Evolutionary conservation across 2,797 vertebrate genomes (phyloP).

Genomic region (Trachops cirrhosus): DNA sequence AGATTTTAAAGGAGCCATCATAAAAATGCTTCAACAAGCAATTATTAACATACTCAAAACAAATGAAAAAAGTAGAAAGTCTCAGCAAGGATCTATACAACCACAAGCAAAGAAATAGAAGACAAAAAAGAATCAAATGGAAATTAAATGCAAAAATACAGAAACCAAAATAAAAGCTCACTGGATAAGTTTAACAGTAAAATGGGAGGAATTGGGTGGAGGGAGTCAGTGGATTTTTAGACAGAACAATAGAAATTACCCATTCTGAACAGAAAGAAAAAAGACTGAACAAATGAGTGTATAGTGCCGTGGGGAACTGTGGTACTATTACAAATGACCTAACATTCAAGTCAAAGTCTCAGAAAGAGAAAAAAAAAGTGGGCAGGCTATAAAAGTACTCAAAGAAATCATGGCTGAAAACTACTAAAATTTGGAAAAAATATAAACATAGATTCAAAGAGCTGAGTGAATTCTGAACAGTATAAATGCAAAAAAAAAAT

Average conservation of each 20-base stretch:
- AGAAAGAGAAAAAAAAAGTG: not conserved
- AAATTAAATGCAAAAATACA: not conserved
- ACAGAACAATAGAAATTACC: not conserved
- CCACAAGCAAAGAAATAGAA: not conserved
- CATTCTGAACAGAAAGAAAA: not conserved
- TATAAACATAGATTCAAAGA: not conserved
- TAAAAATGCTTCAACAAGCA: not conserved
- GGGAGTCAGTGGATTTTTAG: not conserved
- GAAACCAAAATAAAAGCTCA: not conserved
- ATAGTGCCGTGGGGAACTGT: not conserved
- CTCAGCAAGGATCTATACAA: not conserved
- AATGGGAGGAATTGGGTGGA: not conserved
- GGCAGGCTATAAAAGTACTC: not conserved
- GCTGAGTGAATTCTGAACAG: not conserved
- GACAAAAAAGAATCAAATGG: not conserved
- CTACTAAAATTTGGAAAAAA: not conserved
- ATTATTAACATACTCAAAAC: conserved; percentile 3
- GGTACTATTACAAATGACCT: not conserved
- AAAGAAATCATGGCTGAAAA: not conserved
- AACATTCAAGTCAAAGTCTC: not conserved
- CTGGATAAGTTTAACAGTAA: not conserved
- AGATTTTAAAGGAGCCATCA: not conserved
- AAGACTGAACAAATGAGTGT: not conserved
- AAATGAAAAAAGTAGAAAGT: not conserved
- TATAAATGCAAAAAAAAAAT: not conserved